Base-by-base conservation (phyloP, 2,113 vertebrate species). In the Grammomys dolichurus region DNA sequence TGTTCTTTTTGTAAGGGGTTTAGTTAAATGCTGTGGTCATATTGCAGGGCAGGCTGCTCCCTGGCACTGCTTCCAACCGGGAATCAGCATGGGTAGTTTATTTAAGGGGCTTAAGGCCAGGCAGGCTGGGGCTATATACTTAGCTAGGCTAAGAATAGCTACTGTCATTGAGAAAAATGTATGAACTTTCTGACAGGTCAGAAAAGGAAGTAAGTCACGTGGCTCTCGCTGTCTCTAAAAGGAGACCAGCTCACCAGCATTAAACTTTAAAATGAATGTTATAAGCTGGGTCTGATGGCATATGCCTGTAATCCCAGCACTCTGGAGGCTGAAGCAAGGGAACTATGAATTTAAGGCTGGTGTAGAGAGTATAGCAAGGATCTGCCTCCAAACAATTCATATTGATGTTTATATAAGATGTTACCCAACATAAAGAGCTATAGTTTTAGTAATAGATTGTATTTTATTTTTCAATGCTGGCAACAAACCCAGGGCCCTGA, bases 221-320 rank as follows among this genome's bases (percentile, higher is more conserved):
- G n/a, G 40, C 36, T 82, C 54, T 95, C 93, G 70, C 40, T 85
- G 86, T 94, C 65, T 89, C 46, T 90, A 33, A 73, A 58, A 95
- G 81, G 76, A 88, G 70, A 72, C 70, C 51, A 51, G 70, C 78
- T 97, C 19, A 76, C 92, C 65, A 80, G 19, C 81, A 65, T 95
- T 92, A 92, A 96, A 82, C 80, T 91, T 95, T 95, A 87, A 87
- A 73, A 93, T 85, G 70, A 89, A 67, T 63, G 87, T 91, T 89
- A 33, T 19, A 63, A 76, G 12, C 40, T 63, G n/a, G n/a, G 26
- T 89, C 28, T 76, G 56, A 63, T 24, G 72, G n/a, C 40, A 46
- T 31, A 33, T 13, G 24, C 54, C 56, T 63, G 40, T 36, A 48
- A 76, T 76, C 40, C 40, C 56, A 75, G 72, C 87, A 63, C 40